Evolutionary conservation across 2,797 vertebrate genomes (phyloP), one percentile per base, ranked within the genome.

Genomic region (Rhabdomys pumilio): DNA sequence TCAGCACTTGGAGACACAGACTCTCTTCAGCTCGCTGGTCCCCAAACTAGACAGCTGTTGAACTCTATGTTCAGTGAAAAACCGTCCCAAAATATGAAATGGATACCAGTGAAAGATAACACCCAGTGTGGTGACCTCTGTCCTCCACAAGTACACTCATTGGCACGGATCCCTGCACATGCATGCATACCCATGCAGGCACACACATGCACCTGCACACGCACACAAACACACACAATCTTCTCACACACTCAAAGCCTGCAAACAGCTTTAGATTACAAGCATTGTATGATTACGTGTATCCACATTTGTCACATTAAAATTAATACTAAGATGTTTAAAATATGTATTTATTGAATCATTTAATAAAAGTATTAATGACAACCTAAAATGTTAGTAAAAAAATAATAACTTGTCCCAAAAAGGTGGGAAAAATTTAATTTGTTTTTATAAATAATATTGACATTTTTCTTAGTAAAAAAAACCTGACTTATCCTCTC

Each of bases 401-500:
- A 96, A 96, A 65, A 29, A 89, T 79, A 59, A 86, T 84, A 73
- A 73, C n/a, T 82, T 2, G 20, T 93, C 2, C 38, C 41, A 19
- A 34, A 75, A 75, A 55, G 53, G 57, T 41, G 76, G 26, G 14
- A 75, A 84, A 80, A 80, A 47, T 69, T 61, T 69, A 50, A 4
- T 67, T 81, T 24, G 9, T 65, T 95, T 96, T 50, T 84, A 8
- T 26, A 93, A 92, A 77, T 77, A 50, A 72, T 31, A 89, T 72
- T 93, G 65, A 81, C 72, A 10, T 65, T 41, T 83, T 44, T 6
- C 55, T 73, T 63, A 73, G 31, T 90, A 90, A 38, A 34, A 63
- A 26, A 44, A 44, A 4, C 3, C 47, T 57, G 11, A 90, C 80
- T 86, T 91, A 15, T 75, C 31, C 65, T 86, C 34, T 67, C 44